These are phyloP conservation scores for Nomada ruficornis DNA, from an alignment of 2,888 invertebrate species.

Conservation along the genomic window DNA sequence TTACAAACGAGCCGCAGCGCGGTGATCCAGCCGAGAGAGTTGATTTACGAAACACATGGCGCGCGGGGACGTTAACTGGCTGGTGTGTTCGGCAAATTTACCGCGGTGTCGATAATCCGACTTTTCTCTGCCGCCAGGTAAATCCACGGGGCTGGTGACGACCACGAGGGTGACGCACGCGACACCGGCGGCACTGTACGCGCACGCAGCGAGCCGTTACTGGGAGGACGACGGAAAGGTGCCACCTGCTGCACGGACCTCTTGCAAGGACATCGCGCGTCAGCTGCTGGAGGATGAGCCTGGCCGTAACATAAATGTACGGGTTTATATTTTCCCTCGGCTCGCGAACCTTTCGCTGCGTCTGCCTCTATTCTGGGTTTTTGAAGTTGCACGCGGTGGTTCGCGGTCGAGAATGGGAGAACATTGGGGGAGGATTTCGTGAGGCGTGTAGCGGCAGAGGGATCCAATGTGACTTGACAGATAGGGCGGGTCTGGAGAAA, in stretches of 20 bases:
- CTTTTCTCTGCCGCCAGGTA: constrained; percentile 85
- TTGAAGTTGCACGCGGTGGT: background rate
- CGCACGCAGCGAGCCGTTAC: constrained; percentile 90
- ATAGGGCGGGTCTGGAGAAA: constrained; percentile 1
- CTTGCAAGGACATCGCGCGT: constrained; percentile 92
- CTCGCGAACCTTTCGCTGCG: background rate
- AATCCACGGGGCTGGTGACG: constrained; percentile 93
- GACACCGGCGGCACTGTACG: constrained; percentile 91
- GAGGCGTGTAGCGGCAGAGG: too few relatives aligned
- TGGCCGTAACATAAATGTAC: constrained; percentile 90
- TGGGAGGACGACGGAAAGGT: constrained; percentile 93
- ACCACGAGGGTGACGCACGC: constrained; percentile 92
- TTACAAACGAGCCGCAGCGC: constrained; percentile 45
- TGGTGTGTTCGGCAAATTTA: constrained; percentile 5
- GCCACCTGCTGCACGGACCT: constrained; percentile 88
- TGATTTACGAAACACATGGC: constrained; percentile 57
- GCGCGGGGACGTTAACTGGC: constrained; percentile 12
- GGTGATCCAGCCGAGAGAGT: constrained; percentile 31
- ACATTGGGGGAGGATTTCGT: too few relatives aligned
- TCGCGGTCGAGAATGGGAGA: constrained; percentile 3
- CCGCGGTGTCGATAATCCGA: constrained; percentile 24
- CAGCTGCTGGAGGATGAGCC: constrained; percentile 92
- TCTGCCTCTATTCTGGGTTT: background rate
- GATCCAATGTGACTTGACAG: background rate
- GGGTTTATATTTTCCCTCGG: constrained; percentile 64